Evolutionary conservation across 1,140 invertebrate genomes (phyloP).

Genomic region (Agraylea sexmaculata): DNA sequence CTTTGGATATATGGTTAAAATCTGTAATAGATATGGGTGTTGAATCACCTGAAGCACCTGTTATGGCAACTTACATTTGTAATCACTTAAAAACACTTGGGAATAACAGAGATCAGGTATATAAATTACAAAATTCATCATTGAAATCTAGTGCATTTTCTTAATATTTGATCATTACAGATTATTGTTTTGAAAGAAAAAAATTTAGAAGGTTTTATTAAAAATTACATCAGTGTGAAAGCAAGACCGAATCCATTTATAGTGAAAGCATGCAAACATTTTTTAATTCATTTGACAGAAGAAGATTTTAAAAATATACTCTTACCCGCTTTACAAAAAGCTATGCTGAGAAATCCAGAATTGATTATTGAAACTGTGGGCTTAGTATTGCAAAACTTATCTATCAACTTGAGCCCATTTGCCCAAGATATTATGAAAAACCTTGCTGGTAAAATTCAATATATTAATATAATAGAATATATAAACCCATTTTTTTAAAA

Average conservation of each 20-base stretch:
- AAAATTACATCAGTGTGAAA: constrained; percentile 71
- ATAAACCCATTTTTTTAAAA: background rate
- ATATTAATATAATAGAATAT: background rate
- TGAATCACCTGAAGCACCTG: constrained; percentile 21
- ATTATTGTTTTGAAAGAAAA: constrained; percentile 34
- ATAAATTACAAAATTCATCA: too few relatives aligned
- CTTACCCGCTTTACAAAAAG: constrained; percentile 77
- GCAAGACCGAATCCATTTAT: constrained; percentile 56
- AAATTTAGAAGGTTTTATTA: constrained; percentile 65
- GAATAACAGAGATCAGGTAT: constrained; percentile 8
- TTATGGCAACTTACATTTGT: constrained; percentile 16
- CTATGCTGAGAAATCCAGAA: constrained; percentile 89
- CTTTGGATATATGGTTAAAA: constrained; percentile 14
- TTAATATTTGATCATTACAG: too few relatives aligned
- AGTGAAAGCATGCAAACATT: constrained; percentile 49
- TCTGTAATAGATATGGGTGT: constrained; percentile 17
- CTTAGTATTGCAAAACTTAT: constrained; percentile 55
- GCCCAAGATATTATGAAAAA: constrained; percentile 71
- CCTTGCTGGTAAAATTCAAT: constrained; percentile 49
- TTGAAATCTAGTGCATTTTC: too few relatives aligned
- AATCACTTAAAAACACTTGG: constrained; percentile 14
- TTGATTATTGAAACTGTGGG: constrained; percentile 73
- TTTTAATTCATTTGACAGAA: constrained; percentile 52
- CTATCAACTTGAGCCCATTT: constrained; percentile 69
- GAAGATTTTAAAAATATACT: constrained; percentile 66